Evolutionary conservation across 1,140 invertebrate genomes (phyloP), one percentile per base, ranked within the genome.

Genomic region (Drosophila tropicalis): DNA sequence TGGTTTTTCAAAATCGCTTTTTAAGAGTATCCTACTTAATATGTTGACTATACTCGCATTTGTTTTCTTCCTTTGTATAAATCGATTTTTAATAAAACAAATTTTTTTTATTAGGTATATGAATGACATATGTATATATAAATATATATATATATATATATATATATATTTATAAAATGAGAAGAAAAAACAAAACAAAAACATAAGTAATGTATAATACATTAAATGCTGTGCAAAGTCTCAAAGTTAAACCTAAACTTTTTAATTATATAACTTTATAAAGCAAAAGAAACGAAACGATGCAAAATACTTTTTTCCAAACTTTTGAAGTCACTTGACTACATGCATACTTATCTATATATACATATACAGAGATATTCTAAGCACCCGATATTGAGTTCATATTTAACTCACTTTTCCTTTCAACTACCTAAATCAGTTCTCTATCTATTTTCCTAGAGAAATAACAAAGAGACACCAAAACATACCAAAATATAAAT

Each of bases 161-260:
- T 67, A 64, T 76, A 75, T 60, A 76, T 65, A 75, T 67, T 36
- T 57, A 77, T 55, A 62, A 70, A 25, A 67, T 67, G 65, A 82
- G 6, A 44, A 60, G n/a, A 44, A 44, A 62, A 29, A 25, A 25
- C 22, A 22, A 25, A 7, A 13, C 5, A 76, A 67, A 44, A 67
- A 67, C 60, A 73, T 22, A 51, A 51, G 17, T 51, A 51, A 51
- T 85, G 75, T 86, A 81, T 86, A 79, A 74, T 76, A 86, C 51
- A 72, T 77, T 79, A 77, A 51, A 85, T 70, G 83, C 83, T 87
- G 83, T 87, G 83, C 83, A 87, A 86, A 84, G 83, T 87, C 83
- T 87, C 79, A 87, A 87, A 87, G 83, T 87, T 87, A 87, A 87
- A 87, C 83, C 79, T 82, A 82, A 65, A 83, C 72, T 87, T 62